Evolutionary conservation across 2,797 vertebrate species (phyloP), one percentile per base, ranked within the genome.

Genomic region (Valencia hispanica): DNA sequence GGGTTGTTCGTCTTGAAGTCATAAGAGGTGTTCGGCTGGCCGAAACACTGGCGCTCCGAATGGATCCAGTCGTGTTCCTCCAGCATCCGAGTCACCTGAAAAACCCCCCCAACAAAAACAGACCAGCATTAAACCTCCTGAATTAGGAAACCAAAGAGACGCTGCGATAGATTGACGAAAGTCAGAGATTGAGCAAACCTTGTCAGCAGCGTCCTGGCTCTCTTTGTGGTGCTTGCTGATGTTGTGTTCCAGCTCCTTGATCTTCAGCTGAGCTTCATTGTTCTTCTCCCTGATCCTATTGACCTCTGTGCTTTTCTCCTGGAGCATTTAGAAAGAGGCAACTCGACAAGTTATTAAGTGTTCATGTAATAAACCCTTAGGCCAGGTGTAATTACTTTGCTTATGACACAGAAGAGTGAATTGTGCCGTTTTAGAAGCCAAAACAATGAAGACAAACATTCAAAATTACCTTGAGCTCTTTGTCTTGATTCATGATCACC

Each of bases 51-150:
- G 15, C 95, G 97, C 82, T 99, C 98, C 11, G 96, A 86, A 12
- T 91, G 90, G 92, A 99, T 99, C 98, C 98, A 99, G 75, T 97
- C 94, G 22, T 99, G 87, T 47, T 99, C 96, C 71, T 96, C 91
- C 84, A 99, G 89, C 97, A 99, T 97, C 73, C 94, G 96, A 50
- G 92, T 85, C 51, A 99, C 95, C 98, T 99, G 88, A 45, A 72
- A 22, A 45, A 22, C 10, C 4, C 15, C 7, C 12, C 34, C 2
- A 2, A 20, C 11, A n/a, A 53, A 45, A 11, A 27, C 17, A 45
- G 30, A 5, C 1, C 6, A 18, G 9, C 15, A 39, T 25, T 3
- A 32, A 32, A 36, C 17, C 0, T 22, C 5, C 0, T 27, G 70
- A n/a, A 45, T 51, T 50, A 1, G 32, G 11, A 25, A 34, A 32